Percentiles rank a stretch among this genome's conserved stretches.
These are phyloP conservation scores for Eremophila alpestris DNA, from an alignment of 2,797 vertebrate genomes.

Conservation along the genomic window DNA sequence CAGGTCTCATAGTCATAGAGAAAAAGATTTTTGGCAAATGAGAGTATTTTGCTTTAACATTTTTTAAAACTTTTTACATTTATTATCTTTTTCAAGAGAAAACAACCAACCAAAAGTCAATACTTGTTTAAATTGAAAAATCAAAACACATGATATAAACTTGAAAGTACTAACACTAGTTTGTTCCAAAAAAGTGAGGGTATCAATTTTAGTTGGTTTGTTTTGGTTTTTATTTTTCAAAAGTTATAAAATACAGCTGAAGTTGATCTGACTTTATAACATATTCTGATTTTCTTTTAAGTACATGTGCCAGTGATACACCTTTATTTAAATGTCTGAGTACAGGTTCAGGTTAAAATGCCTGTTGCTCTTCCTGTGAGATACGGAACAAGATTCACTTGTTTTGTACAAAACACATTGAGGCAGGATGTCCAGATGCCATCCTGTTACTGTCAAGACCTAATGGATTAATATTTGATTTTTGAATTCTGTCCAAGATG, in stretches of 20 bases:
- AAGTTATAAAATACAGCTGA: not conserved
- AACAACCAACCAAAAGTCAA: not conserved
- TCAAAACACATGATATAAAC: not conserved
- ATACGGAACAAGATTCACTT: rapidly evolving
- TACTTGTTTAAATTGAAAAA: not conserved
- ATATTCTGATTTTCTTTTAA: not conserved
- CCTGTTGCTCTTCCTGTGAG: not conserved
- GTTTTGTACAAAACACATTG: not conserved
- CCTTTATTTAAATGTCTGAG: not conserved
- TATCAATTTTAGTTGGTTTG: not conserved
- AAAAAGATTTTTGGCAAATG: not conserved
- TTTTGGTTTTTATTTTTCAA: not conserved
- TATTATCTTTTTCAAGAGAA: not conserved
- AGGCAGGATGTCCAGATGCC: not conserved
- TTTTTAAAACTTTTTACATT: not conserved
- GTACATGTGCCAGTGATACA: not conserved
- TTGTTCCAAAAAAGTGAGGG: not conserved
- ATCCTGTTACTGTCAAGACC: not conserved
- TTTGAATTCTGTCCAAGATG: not conserved
- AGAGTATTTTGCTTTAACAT: not conserved
- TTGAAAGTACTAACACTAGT: not conserved
- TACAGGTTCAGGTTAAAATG: not conserved
- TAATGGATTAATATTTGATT: not conserved
- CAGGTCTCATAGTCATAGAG: not conserved
- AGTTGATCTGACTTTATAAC: not conserved